phyloP scores from a whole-genome alignment of 1,140 invertebrate species.

The Venturia canescens region DNA sequence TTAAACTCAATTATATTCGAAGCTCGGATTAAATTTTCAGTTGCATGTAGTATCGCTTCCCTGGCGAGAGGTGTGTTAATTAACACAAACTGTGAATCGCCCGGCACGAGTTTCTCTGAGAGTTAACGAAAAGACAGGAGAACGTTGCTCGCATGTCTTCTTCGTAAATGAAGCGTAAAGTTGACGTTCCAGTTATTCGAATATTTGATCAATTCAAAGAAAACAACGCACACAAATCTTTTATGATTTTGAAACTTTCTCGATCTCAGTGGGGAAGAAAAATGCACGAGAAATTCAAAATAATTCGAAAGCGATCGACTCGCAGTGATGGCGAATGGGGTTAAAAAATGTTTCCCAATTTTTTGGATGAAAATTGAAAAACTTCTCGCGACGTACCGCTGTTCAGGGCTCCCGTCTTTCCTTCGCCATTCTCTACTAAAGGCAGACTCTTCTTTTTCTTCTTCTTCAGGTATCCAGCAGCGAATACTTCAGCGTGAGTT shows the following conservation, averaged over 20 bases:
- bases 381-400: background rate
- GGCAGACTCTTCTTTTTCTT: slow-evolving; percentile 18
- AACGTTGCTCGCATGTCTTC: no score
- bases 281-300: no score
- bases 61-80: background rate
- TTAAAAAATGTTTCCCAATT: background rate
- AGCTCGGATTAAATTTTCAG: slow-evolving; percentile 1
- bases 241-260: no score
- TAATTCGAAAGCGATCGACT: no score
- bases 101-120: background rate
- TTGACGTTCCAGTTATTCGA: background rate
- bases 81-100: background rate
- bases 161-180: background rate
- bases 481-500: slow-evolving; percentile 86
- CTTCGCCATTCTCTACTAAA: background rate
- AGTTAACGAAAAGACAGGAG: background rate
- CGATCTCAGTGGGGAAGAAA: no score
- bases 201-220: no score
- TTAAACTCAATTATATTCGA: background rate
- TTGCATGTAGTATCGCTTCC: background rate
- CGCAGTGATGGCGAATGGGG: background rate
- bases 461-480: slow-evolving; percentile 83
- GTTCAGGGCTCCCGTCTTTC: background rate
- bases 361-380: background rate
- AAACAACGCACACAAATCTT: no score